Percentiles rank a stretch among this genome's conserved stretches.
Conservation (phyloP, 2,888 invertebrate genomes). For the Philereme vetulata region DNA sequence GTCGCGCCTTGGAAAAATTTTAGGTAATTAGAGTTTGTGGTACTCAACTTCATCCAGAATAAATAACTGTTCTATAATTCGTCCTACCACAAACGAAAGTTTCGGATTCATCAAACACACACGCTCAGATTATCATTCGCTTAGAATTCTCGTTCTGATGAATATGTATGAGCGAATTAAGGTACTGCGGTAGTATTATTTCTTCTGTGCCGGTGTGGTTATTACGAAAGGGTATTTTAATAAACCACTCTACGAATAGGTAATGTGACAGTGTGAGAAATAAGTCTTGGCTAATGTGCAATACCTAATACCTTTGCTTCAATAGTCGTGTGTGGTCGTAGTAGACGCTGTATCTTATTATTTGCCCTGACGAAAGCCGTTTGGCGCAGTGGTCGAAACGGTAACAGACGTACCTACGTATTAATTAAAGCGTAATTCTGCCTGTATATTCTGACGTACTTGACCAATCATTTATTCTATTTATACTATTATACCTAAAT, state of each 20-base stretch:
- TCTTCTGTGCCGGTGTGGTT: conserved; percentile 24
- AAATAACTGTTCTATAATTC: conserved; percentile 9
- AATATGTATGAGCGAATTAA: conserved; percentile 47
- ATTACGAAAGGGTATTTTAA: conserved; percentile 39
- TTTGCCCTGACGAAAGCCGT: too few relatives aligned
- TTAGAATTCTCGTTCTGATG: conserved; percentile 43
- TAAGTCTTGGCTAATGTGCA: conserved; percentile 19
- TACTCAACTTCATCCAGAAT: conserved; percentile 1
- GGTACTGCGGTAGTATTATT: conserved; percentile 17
- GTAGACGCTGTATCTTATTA: background rate
- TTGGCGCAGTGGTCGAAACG: too few relatives aligned
- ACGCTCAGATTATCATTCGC: conserved; percentile 36
- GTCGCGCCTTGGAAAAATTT: too few relatives aligned
- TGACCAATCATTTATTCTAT: too few relatives aligned
- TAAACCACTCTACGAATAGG: conserved; percentile 27
- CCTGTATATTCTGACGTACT: too few relatives aligned
- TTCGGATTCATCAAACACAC: conserved; percentile 21
- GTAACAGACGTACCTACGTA: too few relatives aligned
- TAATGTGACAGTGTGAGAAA: conserved; percentile 38
- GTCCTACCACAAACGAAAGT: conserved; percentile 16
- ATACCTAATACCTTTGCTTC: conserved; percentile 2
- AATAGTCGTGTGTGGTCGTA: background rate
- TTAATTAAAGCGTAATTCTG: too few relatives aligned
- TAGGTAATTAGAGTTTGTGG: too few relatives aligned
- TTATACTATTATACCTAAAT: too few relatives aligned